These are phyloP conservation scores for Dendronephthya gigantea DNA, from an alignment of 64 coral and sea anemone genomes.

Conservation along the genomic window DNA sequence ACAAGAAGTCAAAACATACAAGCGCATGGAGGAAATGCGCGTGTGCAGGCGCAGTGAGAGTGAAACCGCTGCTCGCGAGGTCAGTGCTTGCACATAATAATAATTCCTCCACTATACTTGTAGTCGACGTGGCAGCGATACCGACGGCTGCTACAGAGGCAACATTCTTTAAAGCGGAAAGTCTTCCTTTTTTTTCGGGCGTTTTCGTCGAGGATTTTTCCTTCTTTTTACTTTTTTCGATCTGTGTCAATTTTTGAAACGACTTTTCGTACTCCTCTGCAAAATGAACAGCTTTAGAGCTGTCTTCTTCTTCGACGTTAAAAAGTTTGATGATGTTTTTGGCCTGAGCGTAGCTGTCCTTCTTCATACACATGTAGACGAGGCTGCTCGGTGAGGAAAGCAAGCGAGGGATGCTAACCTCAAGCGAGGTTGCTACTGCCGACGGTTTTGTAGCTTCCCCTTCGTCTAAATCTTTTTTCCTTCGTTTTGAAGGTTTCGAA, in stretches of 20 bases:
- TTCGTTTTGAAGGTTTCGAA: neutral
- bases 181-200: neutral
- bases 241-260: neutral
- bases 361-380: conserved; percentile 10
- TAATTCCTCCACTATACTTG: neutral
- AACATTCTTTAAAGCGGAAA: neutral
- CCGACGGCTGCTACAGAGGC: neutral
- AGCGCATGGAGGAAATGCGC: neutral
- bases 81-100: neutral
- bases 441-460: neutral
- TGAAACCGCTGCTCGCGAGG: neutral
- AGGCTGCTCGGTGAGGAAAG: neutral
- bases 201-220: neutral
- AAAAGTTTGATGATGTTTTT: conserved; percentile 7
- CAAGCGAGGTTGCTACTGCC: neutral
- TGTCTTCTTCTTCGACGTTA: neutral
- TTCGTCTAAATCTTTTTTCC: neutral
- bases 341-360: neutral
- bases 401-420: neutral
- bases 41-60: neutral
- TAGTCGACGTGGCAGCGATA: neutral
- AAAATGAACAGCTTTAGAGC: conserved; percentile 14
- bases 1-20: conserved; percentile 1
- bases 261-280: conserved; percentile 12
- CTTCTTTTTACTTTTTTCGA: neutral